These are phyloP conservation scores for Spinus pinus DNA, from an alignment of 2,797 vertebrate species.

Conservation along the genomic window DNA sequence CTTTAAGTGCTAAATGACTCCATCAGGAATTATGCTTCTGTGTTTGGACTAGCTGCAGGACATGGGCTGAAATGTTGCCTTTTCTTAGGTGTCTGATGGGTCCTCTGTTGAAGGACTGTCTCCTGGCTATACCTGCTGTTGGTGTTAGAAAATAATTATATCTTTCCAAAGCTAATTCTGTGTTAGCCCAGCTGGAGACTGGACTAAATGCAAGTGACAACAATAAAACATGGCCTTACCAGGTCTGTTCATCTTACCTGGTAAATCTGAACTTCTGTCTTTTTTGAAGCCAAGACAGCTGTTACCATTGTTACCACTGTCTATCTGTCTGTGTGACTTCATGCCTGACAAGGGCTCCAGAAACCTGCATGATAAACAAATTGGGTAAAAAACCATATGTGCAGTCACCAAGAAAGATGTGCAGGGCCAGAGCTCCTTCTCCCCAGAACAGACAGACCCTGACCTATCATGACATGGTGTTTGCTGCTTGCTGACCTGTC, in stretches of 20 bases:
- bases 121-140: neutral
- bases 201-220: neutral
- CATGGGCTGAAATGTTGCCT: neutral
- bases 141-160: neutral
- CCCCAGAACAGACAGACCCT: neutral
- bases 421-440: neutral
- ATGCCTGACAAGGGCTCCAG: neutral
- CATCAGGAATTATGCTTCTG: neutral
- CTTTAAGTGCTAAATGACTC: slow-evolving; percentile 14
- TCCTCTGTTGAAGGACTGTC: neutral
- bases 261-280: neutral
- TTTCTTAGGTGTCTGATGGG: neutral
- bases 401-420: neutral
- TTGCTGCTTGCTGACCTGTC: neutral
- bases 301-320: neutral
- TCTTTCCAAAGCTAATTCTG: neutral
- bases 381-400: neutral
- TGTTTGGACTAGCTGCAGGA: slow-evolving; percentile 17
- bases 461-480: neutral
- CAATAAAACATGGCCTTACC: neutral
- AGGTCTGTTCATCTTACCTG: neutral
- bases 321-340: neutral
- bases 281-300: neutral
- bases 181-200: neutral
- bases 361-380: neutral